Evolutionary conservation across 2,888 invertebrate species (phyloP), one percentile per base, ranked within the genome.

Genomic region (Lasioglossum malachurum): DNA sequence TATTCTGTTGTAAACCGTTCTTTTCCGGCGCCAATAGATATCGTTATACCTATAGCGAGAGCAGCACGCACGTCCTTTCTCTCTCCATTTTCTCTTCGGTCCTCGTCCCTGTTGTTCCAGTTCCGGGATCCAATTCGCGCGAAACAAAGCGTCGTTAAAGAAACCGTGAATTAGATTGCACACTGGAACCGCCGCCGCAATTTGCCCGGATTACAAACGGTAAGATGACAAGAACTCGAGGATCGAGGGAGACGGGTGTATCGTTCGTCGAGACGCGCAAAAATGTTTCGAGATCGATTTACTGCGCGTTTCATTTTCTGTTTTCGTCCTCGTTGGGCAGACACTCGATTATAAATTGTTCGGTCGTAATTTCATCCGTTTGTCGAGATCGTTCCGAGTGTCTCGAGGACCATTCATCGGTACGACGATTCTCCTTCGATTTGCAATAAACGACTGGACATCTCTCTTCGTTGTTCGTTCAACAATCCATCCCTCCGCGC

Each of bases 1-100:
- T 95, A 94, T 94, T 94, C 94, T 90, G 93, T 93, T 94, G 94
- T 94, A 94, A 94, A 94, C 93, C 93, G 92, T 93, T 90, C 88
- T 88, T 92, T 91, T 91, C 84, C 87, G 87, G 89, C 88, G 87
- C 91, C 93, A 92, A 93, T 93, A 91, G 94, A 92, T 93, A 93
- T 89, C 89, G 82, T 82, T 91, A 88, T 91, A 90, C 12, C 2
- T 35, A 38, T 86, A 89, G 83, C 76, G 75, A 77, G 23, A 27
- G 78, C 78, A 78, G 46, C 83, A 74, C 75, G 74, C 78, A 77
- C 83, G 64, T 49, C 78, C 75, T 27, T 80, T 49, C 74, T 79
- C 44, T 60, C 35, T 67, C 78, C 49, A 31, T 77, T 83, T 78
- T 60, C 57, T 41, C 80, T 64, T 75, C 14, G 75, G 35, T 19